These are phyloP conservation scores for Phortica variegata DNA, from an alignment of 1,140 invertebrate genomes.

Conservation along the genomic window DNA sequence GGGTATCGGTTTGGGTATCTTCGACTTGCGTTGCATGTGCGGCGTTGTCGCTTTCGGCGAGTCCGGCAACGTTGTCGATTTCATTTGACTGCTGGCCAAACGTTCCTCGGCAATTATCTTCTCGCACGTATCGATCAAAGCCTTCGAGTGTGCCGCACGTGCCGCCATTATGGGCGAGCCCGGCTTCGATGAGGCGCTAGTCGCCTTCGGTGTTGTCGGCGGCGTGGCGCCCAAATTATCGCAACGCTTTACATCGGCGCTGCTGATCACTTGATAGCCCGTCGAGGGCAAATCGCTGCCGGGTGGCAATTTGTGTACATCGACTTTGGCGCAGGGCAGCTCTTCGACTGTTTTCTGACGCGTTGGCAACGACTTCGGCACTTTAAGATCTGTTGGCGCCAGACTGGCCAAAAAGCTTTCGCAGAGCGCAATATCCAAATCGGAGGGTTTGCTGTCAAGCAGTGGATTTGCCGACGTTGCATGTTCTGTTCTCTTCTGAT, in stretches of 20 bases:
- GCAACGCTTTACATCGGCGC: slow-evolving; percentile 32
- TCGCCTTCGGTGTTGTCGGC: slow-evolving; percentile 4
- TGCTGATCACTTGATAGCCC: slow-evolving; percentile 36
- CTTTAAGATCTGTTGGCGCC: slow-evolving; percentile 10
- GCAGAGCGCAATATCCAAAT: slow-evolving; percentile 35
- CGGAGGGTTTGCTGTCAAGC: slow-evolving; percentile 13
- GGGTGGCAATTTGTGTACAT: slow-evolving; percentile 30
- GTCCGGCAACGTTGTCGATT: slow-evolving; percentile 30
- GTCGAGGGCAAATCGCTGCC: slow-evolving; percentile 25
- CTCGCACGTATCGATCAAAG: slow-evolving; percentile 45
- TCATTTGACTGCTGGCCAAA: slow-evolving; percentile 41
- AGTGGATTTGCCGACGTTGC: background rate
- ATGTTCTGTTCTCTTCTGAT: background rate
- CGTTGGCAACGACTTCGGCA: background rate
- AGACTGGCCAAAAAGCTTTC: slow-evolving; percentile 31
- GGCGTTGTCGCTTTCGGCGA: slow-evolving; percentile 22
- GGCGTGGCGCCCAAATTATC: slow-evolving; percentile 19
- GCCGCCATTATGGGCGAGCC: slow-evolving; percentile 36
- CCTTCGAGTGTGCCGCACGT: slow-evolving; percentile 45
- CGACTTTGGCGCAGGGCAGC: slow-evolving; percentile 34
- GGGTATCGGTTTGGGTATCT: slow-evolving; percentile 46
- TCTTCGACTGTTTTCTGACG: slow-evolving; percentile 33
- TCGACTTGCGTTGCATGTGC: slow-evolving; percentile 32
- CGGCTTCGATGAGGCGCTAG: slow-evolving; percentile 11
- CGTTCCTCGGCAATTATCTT: slow-evolving; percentile 51